Conservation (phyloP, 2,888 invertebrate genomes). For the Rhingia campestris region DNA sequence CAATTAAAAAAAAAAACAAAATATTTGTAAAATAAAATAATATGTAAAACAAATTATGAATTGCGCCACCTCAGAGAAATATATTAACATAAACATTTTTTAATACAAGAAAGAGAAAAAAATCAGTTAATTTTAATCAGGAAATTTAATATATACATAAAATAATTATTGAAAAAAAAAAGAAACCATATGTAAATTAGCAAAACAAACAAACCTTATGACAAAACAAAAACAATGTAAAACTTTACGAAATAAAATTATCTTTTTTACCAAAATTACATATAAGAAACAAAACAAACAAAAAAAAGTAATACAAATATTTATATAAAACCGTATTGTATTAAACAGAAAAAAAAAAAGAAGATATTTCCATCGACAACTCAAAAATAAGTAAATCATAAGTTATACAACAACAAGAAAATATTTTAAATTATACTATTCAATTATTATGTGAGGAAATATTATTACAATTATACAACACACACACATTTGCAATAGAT, state of each 20-base stretch:
- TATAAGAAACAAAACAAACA: constrained; percentile 61
- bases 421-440: constrained; percentile 65
- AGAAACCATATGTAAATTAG: constrained; percentile 54
- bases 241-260: constrained; percentile 65
- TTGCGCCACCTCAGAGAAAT: constrained; percentile 73
- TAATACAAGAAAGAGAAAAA: constrained; percentile 17
- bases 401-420: constrained; percentile 68
- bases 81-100: constrained; percentile 38
- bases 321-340: constrained; percentile 73
- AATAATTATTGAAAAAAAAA: constrained; percentile 23
- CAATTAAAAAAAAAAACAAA: constrained; percentile 30
- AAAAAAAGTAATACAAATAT: constrained; percentile 64
- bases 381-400: constrained; percentile 69
- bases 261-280: constrained; percentile 74
- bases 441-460: constrained; percentile 52
- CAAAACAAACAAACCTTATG: constrained; percentile 68
- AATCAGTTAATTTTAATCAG: constrained; percentile 57
- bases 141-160: constrained; percentile 50
- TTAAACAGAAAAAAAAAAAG: constrained; percentile 54
- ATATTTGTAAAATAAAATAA: constrained; percentile 63
- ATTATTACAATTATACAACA: constrained; percentile 66
- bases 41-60: constrained; percentile 34
- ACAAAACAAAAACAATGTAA: constrained; percentile 43
- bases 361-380: constrained; percentile 72
- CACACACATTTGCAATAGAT: constrained; percentile 63